Conservation (phyloP, 2,888 invertebrate genomes). For the Trisateles emortualis region DNA sequence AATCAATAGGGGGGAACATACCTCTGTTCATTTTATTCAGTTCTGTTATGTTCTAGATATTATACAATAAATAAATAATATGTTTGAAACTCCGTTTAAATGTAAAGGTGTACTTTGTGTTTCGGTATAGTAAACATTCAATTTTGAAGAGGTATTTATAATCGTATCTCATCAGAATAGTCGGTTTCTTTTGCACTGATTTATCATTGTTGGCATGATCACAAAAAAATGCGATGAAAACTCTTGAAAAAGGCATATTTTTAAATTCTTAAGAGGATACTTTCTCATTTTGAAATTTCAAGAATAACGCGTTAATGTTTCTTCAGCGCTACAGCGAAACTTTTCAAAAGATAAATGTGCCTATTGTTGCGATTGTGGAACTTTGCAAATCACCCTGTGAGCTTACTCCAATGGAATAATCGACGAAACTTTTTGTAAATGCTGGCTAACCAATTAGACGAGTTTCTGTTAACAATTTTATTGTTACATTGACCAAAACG, state of each 20-base stretch:
- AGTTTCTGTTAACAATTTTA: constrained; percentile 41
- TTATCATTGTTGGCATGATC: too few species aligned
- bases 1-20: too few species aligned
- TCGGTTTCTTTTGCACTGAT: too few species aligned
- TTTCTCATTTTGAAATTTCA: constrained; percentile 43
- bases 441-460: constrained; percentile 49
- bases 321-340: constrained; percentile 45
- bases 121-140: too few species aligned
- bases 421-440: constrained; percentile 44
- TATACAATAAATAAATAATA: too few species aligned
- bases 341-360: constrained; percentile 54
- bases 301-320: constrained; percentile 52
- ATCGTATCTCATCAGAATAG: too few species aligned
- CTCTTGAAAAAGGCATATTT: background rate
- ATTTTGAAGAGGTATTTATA: too few species aligned
- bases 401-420: constrained; percentile 53
- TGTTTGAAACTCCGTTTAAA: too few species aligned
- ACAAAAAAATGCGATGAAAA: background rate
- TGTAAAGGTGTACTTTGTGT: too few species aligned
- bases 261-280: constrained; percentile 38
- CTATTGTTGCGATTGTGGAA: constrained; percentile 57
- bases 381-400: constrained; percentile 57
- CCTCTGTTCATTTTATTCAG: too few species aligned
- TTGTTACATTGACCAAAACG: constrained; percentile 24
- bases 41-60: too few species aligned